Percentiles rank a stretch among this genome's conserved stretches.
Evolutionary conservation across 53 echinoderm and acorn worm genomes (phyloP).

Genomic region (Crossaster papposus): DNA sequence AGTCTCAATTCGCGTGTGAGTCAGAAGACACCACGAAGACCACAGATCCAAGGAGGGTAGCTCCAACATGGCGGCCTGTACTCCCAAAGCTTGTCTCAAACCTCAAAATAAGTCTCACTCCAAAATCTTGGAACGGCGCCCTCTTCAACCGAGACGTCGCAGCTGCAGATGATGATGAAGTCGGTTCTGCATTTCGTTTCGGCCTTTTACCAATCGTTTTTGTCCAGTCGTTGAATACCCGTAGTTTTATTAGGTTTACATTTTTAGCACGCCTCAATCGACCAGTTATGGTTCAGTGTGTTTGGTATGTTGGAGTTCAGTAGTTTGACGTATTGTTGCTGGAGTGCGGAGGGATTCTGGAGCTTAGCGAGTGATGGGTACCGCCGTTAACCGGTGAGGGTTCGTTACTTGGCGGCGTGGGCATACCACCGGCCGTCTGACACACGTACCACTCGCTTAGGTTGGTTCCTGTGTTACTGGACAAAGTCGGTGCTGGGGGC

Average conservation of each 20-base stretch:
- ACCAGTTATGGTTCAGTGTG: constrained; percentile 25
- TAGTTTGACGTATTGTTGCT: constrained; percentile 57
- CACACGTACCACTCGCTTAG: constrained; percentile 99
- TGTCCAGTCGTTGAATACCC: constrained; percentile 27
- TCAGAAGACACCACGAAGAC: neutral
- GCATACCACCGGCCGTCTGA: constrained; percentile 96
- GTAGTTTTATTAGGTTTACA: constrained; percentile 14
- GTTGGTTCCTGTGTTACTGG: constrained; percentile 86
- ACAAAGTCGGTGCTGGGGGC: constrained; percentile 68
- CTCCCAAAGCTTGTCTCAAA: neutral
- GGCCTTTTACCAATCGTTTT: neutral
- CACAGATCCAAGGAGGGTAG: too few relatives aligned
- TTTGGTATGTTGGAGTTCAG: neutral
- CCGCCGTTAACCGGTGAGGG: constrained; percentile 82
- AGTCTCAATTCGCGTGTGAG: neutral
- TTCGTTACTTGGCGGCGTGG: constrained; percentile 96
- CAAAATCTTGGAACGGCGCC: neutral
- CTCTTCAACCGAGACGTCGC: neutral
- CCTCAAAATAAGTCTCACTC: neutral
- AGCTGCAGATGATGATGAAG: too few relatives aligned
- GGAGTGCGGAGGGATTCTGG: constrained; percentile 36
- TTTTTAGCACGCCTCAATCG: neutral
- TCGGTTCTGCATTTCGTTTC: neutral
- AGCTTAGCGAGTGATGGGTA: constrained; percentile 11
- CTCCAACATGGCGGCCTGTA: neutral